These are phyloP conservation scores for Folsomia manolachei DNA, from an alignment of 2,888 invertebrate genomes.

Conservation along the genomic window DNA sequence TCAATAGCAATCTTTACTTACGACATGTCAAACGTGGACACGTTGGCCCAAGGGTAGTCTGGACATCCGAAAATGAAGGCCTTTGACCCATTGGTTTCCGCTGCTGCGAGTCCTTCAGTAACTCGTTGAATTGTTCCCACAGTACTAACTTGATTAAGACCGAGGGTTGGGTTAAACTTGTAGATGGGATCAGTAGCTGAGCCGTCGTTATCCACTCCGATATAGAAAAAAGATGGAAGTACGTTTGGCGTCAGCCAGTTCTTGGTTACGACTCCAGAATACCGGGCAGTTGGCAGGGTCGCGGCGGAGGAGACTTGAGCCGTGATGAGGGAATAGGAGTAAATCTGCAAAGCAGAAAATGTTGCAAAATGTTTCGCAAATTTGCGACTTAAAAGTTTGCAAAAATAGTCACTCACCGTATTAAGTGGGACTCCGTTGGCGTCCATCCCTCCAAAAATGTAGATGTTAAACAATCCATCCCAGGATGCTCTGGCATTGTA, in stretches of 20 bases:
- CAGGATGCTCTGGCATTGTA: neutral
- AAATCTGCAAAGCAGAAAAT: too few species aligned
- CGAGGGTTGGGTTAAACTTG: neutral
- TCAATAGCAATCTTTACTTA: neutral
- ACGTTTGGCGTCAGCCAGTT: neutral
- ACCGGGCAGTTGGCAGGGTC: neutral
- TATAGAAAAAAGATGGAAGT: neutral
- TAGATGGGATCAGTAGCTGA: neutral
- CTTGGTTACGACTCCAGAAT: neutral
- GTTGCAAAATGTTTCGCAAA: too few species aligned
- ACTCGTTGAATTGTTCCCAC: neutral
- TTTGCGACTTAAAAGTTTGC: too few species aligned
- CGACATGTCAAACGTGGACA: neutral
- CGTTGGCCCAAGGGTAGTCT: neutral
- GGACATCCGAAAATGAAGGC: neutral
- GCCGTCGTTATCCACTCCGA: neutral
- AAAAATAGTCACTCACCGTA: too few species aligned
- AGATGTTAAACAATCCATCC: neutral
- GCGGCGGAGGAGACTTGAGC: neutral
- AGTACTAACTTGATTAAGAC: neutral
- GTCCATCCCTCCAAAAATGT: neutral
- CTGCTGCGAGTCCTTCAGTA: neutral
- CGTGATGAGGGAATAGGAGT: neutral
- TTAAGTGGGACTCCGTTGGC: neutral
- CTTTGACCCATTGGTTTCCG: neutral